Base-by-base conservation (phyloP, 2,888 invertebrate genomes). In the Sinhomidia bicolor region DNA sequence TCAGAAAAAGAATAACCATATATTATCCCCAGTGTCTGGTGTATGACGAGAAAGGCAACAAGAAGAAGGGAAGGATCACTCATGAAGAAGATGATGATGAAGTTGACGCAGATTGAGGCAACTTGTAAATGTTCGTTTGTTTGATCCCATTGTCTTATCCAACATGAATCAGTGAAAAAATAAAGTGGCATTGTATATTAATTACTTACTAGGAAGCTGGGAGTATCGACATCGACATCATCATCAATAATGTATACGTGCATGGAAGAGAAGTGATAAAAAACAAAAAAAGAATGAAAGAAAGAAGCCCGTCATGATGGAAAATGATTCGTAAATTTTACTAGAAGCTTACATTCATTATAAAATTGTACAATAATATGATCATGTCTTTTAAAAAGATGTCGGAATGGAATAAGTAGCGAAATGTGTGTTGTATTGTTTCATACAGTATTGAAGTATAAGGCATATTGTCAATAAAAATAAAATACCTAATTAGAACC, bases 311-410 rank as follows among this genome's bases (percentile, higher is more conserved):
- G 65, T 65, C 65, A 81, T 57, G 44, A 26, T 81, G 29, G 47
- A 60, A 81, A 81, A 65, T 57, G 62, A 41, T 26, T 81, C 80
- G 41, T 36, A 81, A 60, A 60, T 10, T 26, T 6, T 9, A 54
- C n/a, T 17, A 54, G 10, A 47, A 54, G n/a, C 54, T 54, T 17
- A 23, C 0, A 60, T 60, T 60, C 26, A 60, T 60, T 23, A 60
- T 5, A 17, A 9, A 26, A 17, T 23, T 12, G 12, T 47, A 47
- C 4, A 47, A 9, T 47, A 47, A 47, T 47, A 47, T 47, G 5
- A 9, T 12, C 2, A 12, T 12, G 44, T 36, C 44, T 5, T 54
- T 54, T 54, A 17, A 54, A 12, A 47, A 54, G 17, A 6, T 17
- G 54, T n/a, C 36, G 7, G 7, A 3, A 36, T 36, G 36, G 36